Base-by-base conservation (phyloP, 2,888 invertebrate genomes). In the Dicyrtomina minuta region DNA sequence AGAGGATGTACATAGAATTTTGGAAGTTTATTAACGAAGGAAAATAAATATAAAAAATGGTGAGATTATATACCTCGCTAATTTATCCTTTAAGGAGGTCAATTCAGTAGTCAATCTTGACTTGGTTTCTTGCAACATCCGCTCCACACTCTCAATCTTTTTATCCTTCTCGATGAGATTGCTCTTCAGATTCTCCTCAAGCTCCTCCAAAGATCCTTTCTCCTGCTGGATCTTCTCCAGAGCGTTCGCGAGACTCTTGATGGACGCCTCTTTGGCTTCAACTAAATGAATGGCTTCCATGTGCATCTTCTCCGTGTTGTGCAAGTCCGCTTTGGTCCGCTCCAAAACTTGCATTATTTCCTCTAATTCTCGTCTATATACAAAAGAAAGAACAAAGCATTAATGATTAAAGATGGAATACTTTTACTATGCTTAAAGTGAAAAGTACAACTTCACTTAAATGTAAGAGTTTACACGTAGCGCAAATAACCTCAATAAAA, bases 191-290 rank as follows among this genome's bases (percentile, higher is more conserved):
- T 75, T 77, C 27, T 77, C 75, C 56, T 79, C 79, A 13, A 79
- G 68, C 66, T 79, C 79, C 70, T 84, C 84, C 15, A 85, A 78
- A n/a, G 74, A 75, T 15, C 66, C 66, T 71, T 81, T 81, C 43
- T 80, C 80, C 8, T 77, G 78, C 62, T 74, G 73, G 5, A 80
- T 58, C 43, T 79, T 79, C n/a, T 79, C 77, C n/a, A 80, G 62
- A n/a, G 78, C 69, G 68, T 80, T 80, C 8, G 74, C 71, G 4
- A 80, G 49, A 15, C 65, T 68, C 61, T 74, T 76, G 17, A 78
- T 70, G 4, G 68, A 56, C n/a, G 43, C 67, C 46, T 78, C 78
- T 46, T 75, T 77, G 1, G 74, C 64, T 24, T 78, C 78, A 3
- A 78, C 66, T 15, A 77, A 51, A 62, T 77, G 76, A 6, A 77